A percentile compares a stretch with the other conserved stretches of the same genome.
Evolutionary conservation across 2,888 invertebrate genomes (phyloP).

Genomic region (Drosophila pegasa): DNA sequence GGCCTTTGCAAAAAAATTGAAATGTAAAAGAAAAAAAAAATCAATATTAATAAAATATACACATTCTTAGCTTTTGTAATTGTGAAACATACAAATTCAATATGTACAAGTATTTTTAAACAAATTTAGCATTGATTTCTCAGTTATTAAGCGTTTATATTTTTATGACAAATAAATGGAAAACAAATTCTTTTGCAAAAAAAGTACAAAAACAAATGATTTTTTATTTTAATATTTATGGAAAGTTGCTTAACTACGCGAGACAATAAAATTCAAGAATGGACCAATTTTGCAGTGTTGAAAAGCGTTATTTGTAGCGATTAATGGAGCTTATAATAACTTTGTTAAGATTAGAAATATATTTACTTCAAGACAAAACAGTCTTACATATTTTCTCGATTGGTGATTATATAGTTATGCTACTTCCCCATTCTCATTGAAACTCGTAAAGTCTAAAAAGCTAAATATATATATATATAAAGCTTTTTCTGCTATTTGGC

Average conservation of each 20-base stretch:
- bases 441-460: too few species aligned
- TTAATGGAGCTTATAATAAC: not conserved
- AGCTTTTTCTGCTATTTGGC: too few species aligned
- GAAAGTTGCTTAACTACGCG: too few species aligned
- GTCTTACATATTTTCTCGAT: too few species aligned
- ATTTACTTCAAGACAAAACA: too few species aligned
- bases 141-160: constrained; percentile 59
- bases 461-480: too few species aligned
- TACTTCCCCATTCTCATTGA: too few species aligned
- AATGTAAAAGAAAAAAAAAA: constrained; percentile 17
- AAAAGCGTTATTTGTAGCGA: not conserved
- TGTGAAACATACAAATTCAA: constrained; percentile 44
- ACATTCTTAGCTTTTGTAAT: constrained; percentile 63
- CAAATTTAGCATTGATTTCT: constrained; percentile 22
- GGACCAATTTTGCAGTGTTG: not conserved
- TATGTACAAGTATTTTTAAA: constrained; percentile 32
- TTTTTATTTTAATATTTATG: not conserved
- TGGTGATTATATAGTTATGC: too few species aligned
- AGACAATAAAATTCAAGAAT: too few species aligned
- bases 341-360: too few species aligned
- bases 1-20: constrained; percentile 58
- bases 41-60: constrained; percentile 31
- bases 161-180: constrained; percentile 75
- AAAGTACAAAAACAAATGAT: constrained; percentile 12
- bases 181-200: constrained; percentile 59